Conservation (phyloP, 1,140 invertebrate genomes). For the Trypoxylus dichotomus region DNA sequence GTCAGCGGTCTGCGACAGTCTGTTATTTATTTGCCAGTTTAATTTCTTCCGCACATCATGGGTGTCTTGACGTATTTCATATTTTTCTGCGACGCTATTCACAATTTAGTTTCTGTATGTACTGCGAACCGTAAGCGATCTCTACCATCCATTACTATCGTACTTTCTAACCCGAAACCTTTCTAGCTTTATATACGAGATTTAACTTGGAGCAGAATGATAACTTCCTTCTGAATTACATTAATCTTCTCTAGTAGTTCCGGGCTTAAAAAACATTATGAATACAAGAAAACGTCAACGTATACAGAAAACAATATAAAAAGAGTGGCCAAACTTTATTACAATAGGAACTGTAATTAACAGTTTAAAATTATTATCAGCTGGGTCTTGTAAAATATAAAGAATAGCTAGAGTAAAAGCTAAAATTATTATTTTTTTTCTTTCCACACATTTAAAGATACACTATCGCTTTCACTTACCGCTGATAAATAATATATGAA, state of each 20-base stretch:
- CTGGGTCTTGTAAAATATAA: too few species aligned
- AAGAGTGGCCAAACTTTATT: not conserved
- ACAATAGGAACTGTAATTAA: too few species aligned
- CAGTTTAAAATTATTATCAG: too few species aligned
- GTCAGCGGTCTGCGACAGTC: conserved; percentile 41
- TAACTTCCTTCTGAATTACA: not conserved
- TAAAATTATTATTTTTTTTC: too few species aligned
- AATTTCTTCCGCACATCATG: conserved; percentile 44
- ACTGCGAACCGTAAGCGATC: not conserved
- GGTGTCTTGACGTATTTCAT: conserved; percentile 32
- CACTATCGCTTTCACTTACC: too few species aligned
- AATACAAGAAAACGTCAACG: not conserved
- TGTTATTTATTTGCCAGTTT: conserved; percentile 44
- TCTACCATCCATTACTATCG: conserved; percentile 1
- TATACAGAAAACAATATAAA: not conserved
- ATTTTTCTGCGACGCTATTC: conserved; percentile 26
- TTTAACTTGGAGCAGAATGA: not conserved
- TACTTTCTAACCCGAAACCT: not conserved
- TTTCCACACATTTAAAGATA: too few species aligned
- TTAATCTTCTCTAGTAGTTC: not conserved
- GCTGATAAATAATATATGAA: too few species aligned
- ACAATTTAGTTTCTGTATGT: not conserved
- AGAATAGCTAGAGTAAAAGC: too few species aligned
- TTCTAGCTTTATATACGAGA: not conserved
- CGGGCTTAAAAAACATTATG: not conserved